Evolutionary conservation across 2,797 vertebrate genomes (phyloP).

Genomic region (Eospalax fontanierii): DNA sequence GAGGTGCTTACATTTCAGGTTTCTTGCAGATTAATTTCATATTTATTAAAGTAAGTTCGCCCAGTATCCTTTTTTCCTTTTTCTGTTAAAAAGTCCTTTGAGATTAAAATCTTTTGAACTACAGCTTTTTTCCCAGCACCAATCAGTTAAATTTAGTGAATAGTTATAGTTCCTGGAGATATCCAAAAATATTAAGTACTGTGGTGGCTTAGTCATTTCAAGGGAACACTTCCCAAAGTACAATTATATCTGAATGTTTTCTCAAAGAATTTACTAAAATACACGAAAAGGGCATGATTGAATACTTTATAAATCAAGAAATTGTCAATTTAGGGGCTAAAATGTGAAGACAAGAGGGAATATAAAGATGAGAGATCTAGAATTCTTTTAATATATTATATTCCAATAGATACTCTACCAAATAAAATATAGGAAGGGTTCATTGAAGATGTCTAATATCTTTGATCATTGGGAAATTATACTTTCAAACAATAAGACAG

Average conservation of each 20-base stretch:
- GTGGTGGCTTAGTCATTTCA: not conserved
- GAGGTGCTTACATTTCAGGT: not conserved
- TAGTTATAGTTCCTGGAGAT: not conserved
- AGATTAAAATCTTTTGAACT: not conserved
- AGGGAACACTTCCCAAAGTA: not conserved
- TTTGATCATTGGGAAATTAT: slow-evolving; percentile 2
- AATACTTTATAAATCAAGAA: not conserved
- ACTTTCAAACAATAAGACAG: slow-evolving; percentile 15
- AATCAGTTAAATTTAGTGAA: not conserved
- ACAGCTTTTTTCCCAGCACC: not conserved
- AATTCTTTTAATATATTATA: not conserved
- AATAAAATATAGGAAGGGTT: not conserved
- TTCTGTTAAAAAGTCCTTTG: not conserved
- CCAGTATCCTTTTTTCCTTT: slow-evolving; percentile 11
- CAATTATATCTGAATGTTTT: not conserved
- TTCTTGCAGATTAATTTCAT: slow-evolving; percentile 23
- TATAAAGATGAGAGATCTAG: slow-evolving; percentile 8
- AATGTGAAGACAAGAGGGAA: not conserved
- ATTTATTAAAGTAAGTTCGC: slow-evolving; percentile 16
- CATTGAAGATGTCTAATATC: not conserved
- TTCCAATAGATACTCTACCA: not conserved
- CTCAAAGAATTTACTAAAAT: slow-evolving; percentile 7
- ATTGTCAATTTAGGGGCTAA: not conserved
- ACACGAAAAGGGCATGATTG: not conserved
- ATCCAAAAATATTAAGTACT: not conserved